Evolutionary conservation across 2,888 invertebrate species (phyloP).

Genomic region (Chrysodeixis includens): DNA sequence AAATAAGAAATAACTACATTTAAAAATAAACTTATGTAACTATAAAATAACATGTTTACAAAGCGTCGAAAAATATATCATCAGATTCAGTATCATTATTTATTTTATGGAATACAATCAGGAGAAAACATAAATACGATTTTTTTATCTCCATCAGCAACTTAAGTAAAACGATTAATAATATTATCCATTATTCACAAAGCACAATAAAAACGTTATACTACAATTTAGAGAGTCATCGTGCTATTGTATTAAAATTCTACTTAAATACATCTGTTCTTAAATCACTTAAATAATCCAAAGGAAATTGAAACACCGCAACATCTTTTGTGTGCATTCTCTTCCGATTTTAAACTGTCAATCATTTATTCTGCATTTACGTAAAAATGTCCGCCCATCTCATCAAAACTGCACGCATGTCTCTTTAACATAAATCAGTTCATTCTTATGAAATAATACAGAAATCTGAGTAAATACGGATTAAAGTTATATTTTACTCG

Average conservation of each 20-base stretch:
- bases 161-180: neutral
- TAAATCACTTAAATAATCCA: constrained; percentile 65
- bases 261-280: constrained; percentile 71
- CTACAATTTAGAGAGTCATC: constrained; percentile 61
- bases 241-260: constrained; percentile 57
- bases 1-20: too few relatives aligned
- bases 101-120: neutral
- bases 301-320: constrained; percentile 68
- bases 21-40: too few relatives aligned
- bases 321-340: constrained; percentile 67
- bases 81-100: too few relatives aligned
- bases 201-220: constrained; percentile 39
- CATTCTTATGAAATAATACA: constrained; percentile 17
- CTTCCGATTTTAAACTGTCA: constrained; percentile 74
- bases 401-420: constrained; percentile 60
- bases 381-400: constrained; percentile 78
- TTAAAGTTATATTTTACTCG: neutral
- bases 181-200: neutral
- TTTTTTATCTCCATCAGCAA: neutral
- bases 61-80: too few relatives aligned
- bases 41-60: too few relatives aligned
- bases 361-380: constrained; percentile 76
- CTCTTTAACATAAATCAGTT: constrained; percentile 29
- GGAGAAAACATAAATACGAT: neutral
- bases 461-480: neutral